A percentile compares a stretch with the other conserved stretches of the same genome.
These are phyloP conservation scores for Azorinus chamasolen DNA, from an alignment of 2,888 invertebrate genomes.

Conservation along the genomic window DNA sequence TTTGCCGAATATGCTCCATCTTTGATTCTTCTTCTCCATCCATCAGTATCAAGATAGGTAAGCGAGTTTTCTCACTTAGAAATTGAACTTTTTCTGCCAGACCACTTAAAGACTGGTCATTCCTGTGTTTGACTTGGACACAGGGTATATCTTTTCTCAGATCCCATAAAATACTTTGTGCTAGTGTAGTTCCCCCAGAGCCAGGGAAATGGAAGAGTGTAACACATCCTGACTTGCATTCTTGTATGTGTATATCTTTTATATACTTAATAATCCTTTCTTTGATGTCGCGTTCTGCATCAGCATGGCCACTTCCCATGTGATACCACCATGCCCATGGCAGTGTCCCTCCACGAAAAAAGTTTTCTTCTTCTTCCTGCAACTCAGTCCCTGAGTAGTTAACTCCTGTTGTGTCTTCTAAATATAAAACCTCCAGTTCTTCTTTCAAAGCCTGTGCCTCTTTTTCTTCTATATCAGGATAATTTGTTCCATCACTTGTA, in stretches of 20 bases:
- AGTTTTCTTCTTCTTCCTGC: constrained; percentile 59
- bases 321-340: constrained; percentile 69
- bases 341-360: constrained; percentile 67
- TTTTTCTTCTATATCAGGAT: constrained; percentile 31
- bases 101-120: constrained; percentile 42
- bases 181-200: constrained; percentile 70
- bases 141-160: constrained; percentile 61
- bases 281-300: constrained; percentile 60
- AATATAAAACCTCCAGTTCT: constrained; percentile 52
- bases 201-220: constrained; percentile 69
- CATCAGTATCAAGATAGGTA: constrained; percentile 62
- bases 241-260: constrained; percentile 15
- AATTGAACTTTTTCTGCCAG: constrained; percentile 50
- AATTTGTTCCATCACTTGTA: constrained; percentile 7
- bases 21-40: constrained; percentile 71
- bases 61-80: constrained; percentile 58
- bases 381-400: constrained; percentile 42
- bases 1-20: constrained; percentile 41
- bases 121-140: constrained; percentile 56
- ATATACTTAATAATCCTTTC: constrained; percentile 36
- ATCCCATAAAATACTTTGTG: constrained; percentile 69
- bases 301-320: constrained; percentile 54
- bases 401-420: constrained; percentile 18
- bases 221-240: constrained; percentile 51
- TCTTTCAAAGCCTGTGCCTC: constrained; percentile 43